These are phyloP conservation scores for Epinotia bilunana DNA, from an alignment of 2,888 invertebrate genomes.

Conservation along the genomic window DNA sequence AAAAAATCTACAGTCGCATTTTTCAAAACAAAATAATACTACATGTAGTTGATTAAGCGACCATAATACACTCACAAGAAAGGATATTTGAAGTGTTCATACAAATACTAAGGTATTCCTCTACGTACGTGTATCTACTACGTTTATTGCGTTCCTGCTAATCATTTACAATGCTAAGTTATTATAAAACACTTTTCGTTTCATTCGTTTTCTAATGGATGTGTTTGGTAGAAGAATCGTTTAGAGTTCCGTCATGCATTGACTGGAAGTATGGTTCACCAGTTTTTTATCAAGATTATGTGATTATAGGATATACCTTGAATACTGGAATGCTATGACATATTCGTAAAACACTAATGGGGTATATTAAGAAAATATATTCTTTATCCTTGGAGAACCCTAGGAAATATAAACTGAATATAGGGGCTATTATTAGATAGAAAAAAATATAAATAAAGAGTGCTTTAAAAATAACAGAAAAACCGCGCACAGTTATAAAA, in stretches of 20 bases:
- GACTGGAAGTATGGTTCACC: neutral
- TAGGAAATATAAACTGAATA: neutral
- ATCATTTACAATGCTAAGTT: constrained; percentile 41
- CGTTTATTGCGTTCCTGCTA: constrained; percentile 4
- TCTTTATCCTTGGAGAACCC: neutral
- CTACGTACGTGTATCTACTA: neutral
- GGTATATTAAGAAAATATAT: too few species aligned
- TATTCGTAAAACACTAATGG: too few species aligned
- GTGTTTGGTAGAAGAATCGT: constrained; percentile 21
- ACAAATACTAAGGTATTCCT: neutral
- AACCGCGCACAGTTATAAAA: constrained; percentile 6
- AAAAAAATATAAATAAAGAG: neutral
- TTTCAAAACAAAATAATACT: too few species aligned
- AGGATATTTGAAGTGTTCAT: neutral
- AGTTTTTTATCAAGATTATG: neutral
- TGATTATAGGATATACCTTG: too few species aligned
- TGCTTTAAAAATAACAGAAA: constrained; percentile 1
- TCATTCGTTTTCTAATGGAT: constrained; percentile 33
- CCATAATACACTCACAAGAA: neutral
- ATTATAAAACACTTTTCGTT: constrained; percentile 41
- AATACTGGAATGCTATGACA: too few species aligned
- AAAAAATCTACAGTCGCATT: too few species aligned
- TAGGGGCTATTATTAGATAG: too few species aligned
- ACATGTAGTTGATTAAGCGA: too few species aligned
- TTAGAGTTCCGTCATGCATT: constrained; percentile 9